These are phyloP conservation scores for Ceryle rudis DNA, from an alignment of 2,797 vertebrate genomes.

Conservation along the genomic window DNA sequence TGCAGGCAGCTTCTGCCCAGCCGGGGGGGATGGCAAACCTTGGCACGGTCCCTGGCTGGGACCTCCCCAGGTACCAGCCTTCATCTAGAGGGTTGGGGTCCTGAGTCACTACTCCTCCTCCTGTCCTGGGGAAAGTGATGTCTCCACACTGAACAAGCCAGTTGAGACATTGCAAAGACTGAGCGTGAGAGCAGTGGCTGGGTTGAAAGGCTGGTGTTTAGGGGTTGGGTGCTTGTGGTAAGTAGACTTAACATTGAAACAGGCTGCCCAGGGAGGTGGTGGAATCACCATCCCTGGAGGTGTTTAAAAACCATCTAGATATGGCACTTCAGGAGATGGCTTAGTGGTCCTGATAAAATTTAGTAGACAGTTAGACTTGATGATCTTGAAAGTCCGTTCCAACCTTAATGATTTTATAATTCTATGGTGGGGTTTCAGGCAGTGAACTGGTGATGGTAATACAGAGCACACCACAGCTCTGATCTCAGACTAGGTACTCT, in stretches of 20 bases:
- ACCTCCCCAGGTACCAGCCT: not conserved
- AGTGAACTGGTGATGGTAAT: not conserved
- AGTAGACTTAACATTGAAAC: not conserved
- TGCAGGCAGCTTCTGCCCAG: not conserved
- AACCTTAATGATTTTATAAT: no score
- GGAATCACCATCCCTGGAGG: no score
- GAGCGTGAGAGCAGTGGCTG: not conserved
- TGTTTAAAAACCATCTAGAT: no score
- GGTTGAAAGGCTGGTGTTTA: not conserved
- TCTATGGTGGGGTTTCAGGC: not conserved
- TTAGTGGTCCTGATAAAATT: no score
- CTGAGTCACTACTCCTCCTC: not conserved
- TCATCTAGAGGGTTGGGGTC: not conserved
- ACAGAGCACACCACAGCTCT: not conserved
- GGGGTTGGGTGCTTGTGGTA: not conserved
- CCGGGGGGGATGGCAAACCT: not conserved
- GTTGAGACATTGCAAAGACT: not conserved
- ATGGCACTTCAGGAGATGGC: no score
- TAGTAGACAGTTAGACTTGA: no score
- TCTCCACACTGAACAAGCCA: fast-evolving
- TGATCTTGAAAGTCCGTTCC: no score
- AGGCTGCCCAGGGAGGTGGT: no score
- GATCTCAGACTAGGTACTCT: not conserved
- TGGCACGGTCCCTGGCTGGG: not conserved
- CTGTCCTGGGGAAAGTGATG: not conserved